Conservation (phyloP, 2,113 vertebrate species). For the Bucco capensis region DNA sequence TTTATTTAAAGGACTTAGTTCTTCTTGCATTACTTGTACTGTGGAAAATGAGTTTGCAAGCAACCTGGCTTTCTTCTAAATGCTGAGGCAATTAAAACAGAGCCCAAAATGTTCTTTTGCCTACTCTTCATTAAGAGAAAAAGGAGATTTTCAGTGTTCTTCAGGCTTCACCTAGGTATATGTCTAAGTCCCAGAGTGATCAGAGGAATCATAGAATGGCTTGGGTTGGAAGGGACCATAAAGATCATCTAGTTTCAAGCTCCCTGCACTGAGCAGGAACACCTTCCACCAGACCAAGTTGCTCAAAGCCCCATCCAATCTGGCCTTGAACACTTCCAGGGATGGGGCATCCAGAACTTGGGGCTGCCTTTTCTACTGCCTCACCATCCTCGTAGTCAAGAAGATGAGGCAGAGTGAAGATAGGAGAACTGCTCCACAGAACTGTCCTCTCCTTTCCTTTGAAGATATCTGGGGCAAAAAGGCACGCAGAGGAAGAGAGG, state of each 20-base stretch:
- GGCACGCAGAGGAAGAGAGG: fast-evolving
- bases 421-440: neutral
- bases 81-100: neutral
- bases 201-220: neutral
- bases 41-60: neutral
- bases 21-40: neutral
- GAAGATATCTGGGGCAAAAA: neutral
- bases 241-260: neutral
- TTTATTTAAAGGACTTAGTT: neutral
- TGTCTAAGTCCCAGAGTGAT: neutral
- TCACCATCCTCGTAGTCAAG: neutral
- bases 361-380: neutral
- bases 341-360: neutral
- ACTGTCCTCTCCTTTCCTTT: neutral
- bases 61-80: neutral
- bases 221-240: neutral
- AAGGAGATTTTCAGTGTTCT: neutral
- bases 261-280: neutral
- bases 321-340: neutral
- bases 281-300: neutral
- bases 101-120: neutral
- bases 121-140: neutral
- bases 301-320: neutral
- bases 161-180: neutral
- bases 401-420: neutral